These are phyloP conservation scores for Dryoscopus gambensis DNA, from an alignment of 2,113 vertebrate species.

Conservation along the genomic window DNA sequence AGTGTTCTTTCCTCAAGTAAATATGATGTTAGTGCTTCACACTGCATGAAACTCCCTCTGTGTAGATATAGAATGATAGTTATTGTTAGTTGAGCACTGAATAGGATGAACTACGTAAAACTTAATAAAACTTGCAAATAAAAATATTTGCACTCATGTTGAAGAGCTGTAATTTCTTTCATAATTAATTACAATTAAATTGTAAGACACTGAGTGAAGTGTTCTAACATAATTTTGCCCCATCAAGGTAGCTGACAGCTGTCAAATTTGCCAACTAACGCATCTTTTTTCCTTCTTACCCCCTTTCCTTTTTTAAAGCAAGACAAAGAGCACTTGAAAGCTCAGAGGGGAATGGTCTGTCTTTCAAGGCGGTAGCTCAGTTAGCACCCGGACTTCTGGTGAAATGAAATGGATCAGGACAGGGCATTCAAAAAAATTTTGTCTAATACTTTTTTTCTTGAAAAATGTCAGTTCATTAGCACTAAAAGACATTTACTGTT, in stretches of 20 bases:
- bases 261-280: slow-evolving; percentile 9
- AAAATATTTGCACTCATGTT: slow-evolving; percentile 59
- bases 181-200: slow-evolving; percentile 55
- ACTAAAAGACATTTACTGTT: neutral
- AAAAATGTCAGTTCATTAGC: slow-evolving; percentile 38
- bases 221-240: slow-evolving; percentile 9
- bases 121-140: slow-evolving; percentile 55
- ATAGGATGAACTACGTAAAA: slow-evolving; percentile 1
- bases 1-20: slow-evolving; percentile 15
- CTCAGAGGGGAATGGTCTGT: neutral
- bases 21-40: slow-evolving; percentile 16
- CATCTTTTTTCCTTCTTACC: neutral
- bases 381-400: neutral
- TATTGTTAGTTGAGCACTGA: slow-evolving; percentile 37
- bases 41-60: neutral
- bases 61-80: neutral
- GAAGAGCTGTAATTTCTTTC: slow-evolving; percentile 52
- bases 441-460: neutral
- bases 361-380: neutral
- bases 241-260: slow-evolving; percentile 26
- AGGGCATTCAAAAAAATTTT: neutral
- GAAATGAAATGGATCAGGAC: neutral
- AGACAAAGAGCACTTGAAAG: neutral
- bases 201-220: slow-evolving; percentile 25
- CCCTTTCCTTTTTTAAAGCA: neutral